Base-by-base conservation (phyloP, 2,888 invertebrate genomes). In the Masnerella sp. region DNA sequence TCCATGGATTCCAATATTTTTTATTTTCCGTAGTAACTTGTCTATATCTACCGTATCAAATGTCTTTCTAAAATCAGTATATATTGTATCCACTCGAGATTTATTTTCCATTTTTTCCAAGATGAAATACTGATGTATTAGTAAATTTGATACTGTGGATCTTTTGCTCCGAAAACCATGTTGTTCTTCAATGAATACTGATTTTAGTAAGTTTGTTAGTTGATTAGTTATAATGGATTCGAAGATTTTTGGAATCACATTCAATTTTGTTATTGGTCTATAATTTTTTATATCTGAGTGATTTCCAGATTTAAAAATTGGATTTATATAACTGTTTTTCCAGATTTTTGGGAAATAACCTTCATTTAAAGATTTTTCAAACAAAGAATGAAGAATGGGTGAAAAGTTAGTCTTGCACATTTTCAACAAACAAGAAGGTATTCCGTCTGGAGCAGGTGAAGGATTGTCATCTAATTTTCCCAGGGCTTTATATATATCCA, bases 171-270 rank as follows among this genome's bases (percentile, higher is more conserved):
- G 28, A 15, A 47, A 47, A 15, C 47, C 47, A 30, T 47, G 47
- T 18, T 47, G 47, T 15, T 47, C 47, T 3, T 47, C 15, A n/a
- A 47, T 47, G n/a, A 47, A 9, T 15, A 30, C n/a, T 7, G 12
- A 8, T 2, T 15, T 47, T 5, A 47, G 5, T 15, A 15, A 5
- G 1, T 1, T 1, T 8, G 17, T 28, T n/a, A 47, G 5, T 30
- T 28, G 14, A 28, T 14, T 20, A 1, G 47, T 28, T 4, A 47
- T 15, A 1, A 47, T 15, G 3, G 8, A 15, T 47, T 47, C 30
- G 9, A 47, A 47, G n/a, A 47, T 14, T 15, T 47, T 47, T 1
- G 47, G 47, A 8, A 47, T 47, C 4, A 15, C 9, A 15, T 30
- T 47, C 15, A 47, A 5, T 15, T 8, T 47, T 8, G 47, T 28